A percentile compares a stretch with the other conserved stretches of the same genome.
Evolutionary conservation across 1,140 invertebrate genomes (phyloP).

Genomic region (Pantala flavescens): DNA sequence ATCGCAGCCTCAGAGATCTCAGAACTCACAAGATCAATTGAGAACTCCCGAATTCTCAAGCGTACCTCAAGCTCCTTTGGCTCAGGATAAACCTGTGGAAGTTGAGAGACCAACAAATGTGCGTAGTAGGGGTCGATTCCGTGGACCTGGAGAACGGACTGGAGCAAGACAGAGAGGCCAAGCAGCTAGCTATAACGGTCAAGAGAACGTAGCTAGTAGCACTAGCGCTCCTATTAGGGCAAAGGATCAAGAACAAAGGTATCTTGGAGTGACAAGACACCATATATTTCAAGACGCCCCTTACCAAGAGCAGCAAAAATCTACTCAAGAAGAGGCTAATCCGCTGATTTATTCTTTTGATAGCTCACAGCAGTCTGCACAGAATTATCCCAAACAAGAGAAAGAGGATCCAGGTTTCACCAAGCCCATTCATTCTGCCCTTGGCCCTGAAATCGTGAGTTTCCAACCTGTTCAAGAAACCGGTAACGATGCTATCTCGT

Average conservation of each 20-base stretch:
- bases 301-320: background rate
- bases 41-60: no score
- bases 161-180: background rate
- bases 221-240: background rate
- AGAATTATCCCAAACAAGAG: no score
- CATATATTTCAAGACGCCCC: background rate
- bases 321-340: background rate
- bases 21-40: no score
- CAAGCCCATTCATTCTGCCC: background rate
- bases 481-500: background rate
- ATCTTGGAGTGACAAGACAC: background rate
- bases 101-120: background rate
- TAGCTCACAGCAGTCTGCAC: background rate
- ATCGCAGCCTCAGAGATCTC: no score
- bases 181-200: background rate
- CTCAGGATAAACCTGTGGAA: background rate
- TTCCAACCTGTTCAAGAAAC: background rate
- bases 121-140: background rate
- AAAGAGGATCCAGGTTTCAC: background rate
- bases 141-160: background rate
- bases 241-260: background rate
- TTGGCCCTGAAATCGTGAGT: background rate
- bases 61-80: background rate
- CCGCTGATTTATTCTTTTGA: background rate
- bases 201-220: background rate